These are phyloP conservation scores for Myotis brandtii DNA, from an alignment of 2,113 vertebrate genomes.

Conservation along the genomic window DNA sequence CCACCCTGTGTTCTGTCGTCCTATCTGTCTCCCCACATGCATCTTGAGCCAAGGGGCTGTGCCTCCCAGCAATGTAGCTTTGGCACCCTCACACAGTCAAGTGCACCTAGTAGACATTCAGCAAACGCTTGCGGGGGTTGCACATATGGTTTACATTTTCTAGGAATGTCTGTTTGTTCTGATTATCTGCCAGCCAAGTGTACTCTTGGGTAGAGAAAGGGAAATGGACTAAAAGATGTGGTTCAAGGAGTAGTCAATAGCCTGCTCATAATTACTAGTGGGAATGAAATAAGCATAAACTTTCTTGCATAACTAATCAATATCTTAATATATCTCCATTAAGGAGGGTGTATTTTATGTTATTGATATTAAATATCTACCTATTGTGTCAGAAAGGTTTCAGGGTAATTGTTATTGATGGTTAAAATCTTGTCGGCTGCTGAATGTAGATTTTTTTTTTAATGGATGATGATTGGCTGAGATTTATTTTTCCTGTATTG, in stretches of 20 bases:
- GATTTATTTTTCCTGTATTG: conserved; percentile 83
- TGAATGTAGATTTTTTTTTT: conserved; percentile 74
- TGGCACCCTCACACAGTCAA: not conserved
- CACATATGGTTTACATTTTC: conserved; percentile 78
- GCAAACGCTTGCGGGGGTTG: not conserved
- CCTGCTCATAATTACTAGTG: conserved; percentile 73
- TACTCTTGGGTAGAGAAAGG: conserved; percentile 73
- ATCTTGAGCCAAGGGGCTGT: not conserved
- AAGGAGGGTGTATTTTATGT: conserved; percentile 81
- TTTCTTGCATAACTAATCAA: conserved; percentile 83
- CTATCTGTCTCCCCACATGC: not conserved
- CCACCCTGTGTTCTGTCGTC: not conserved
- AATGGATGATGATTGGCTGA: conserved; percentile 76
- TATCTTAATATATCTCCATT: conserved; percentile 85
- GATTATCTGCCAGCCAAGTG: conserved; percentile 80
- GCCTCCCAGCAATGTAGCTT: not conserved
- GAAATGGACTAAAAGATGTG: conserved; percentile 73
- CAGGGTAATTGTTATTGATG: conserved; percentile 84
- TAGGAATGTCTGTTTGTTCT: conserved; percentile 80
- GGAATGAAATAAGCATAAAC: conserved; percentile 79
- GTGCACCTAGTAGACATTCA: conserved; percentile 62
- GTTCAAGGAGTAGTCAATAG: conserved; percentile 75
- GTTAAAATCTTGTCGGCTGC: conserved; percentile 69
- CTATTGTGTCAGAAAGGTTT: conserved; percentile 80
- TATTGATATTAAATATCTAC: conserved; percentile 85